Conservation (phyloP, 2,888 invertebrate species). For the Sminthurinus aureus region DNA sequence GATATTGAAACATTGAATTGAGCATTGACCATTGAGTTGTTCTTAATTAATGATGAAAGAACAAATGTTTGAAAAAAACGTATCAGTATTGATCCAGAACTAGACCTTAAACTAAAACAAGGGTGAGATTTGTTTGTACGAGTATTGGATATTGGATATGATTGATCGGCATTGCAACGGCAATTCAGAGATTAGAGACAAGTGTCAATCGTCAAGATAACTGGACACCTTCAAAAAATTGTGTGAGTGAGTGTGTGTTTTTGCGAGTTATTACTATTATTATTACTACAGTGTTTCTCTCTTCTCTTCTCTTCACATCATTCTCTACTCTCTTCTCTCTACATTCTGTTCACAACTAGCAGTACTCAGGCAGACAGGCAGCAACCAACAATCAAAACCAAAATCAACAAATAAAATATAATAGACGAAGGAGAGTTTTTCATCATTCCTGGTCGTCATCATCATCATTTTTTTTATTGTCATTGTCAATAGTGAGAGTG, state of each 20-base stretch:
- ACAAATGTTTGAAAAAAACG: slow-evolving; percentile 1
- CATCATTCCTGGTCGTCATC: not conserved
- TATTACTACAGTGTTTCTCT: not conserved
- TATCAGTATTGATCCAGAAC: too few relatives aligned
- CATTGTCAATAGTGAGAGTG: not conserved
- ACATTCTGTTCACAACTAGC: too few relatives aligned
- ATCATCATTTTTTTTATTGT: not conserved
- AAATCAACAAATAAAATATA: too few relatives aligned
- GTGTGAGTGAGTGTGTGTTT: not conserved
- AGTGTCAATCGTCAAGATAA: slow-evolving; percentile 24
- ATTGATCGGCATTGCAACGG: slow-evolving; percentile 22
- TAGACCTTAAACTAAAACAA: not conserved
- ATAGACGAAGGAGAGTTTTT: too few relatives aligned
- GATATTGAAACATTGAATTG: slow-evolving; percentile 37
- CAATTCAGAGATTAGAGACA: slow-evolving; percentile 38
- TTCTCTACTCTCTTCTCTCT: too few relatives aligned
- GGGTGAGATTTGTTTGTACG: not conserved
- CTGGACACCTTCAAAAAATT: not conserved
- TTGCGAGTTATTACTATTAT: not conserved
- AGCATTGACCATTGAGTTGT: not conserved
- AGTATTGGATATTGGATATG: too few relatives aligned
- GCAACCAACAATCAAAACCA: too few relatives aligned
- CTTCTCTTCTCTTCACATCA: not conserved
- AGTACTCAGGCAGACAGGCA: too few relatives aligned
- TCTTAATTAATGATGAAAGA: slow-evolving; percentile 19